phyloP scores from a whole-genome alignment of 2,888 invertebrate genomes.

The Sphinx pinastri region DNA sequence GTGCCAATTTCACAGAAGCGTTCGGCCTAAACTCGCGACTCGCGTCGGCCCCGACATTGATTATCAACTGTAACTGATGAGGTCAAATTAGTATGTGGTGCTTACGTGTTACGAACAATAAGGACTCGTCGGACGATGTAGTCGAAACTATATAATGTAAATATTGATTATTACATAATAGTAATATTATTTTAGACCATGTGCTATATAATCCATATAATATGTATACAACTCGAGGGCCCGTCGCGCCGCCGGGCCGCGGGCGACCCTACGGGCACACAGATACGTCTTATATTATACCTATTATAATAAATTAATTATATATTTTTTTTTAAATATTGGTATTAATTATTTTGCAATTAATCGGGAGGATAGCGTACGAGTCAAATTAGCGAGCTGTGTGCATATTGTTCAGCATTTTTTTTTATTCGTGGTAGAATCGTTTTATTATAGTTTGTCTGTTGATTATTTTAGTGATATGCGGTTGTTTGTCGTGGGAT shows the following conservation, averaged over 20 bases:
- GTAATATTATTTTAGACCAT: constrained; percentile 80
- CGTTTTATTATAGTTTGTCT: constrained; percentile 59
- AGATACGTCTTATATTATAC: constrained; percentile 24
- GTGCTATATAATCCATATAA: constrained; percentile 76
- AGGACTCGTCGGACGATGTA: constrained; percentile 49
- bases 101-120: constrained; percentile 46
- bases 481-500: constrained; percentile 47
- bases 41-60: constrained; percentile 21
- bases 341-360: constrained; percentile 19
- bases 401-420: constrained; percentile 39
- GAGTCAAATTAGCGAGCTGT: constrained; percentile 38
- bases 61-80: constrained; percentile 32
- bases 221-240: constrained; percentile 37
- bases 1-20: not conserved
- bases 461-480: constrained; percentile 61
- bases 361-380: constrained; percentile 32
- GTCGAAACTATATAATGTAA: constrained; percentile 65
- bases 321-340: constrained; percentile 24
- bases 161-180: constrained; percentile 81
- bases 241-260: constrained; percentile 28
- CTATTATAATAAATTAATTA: constrained; percentile 17
- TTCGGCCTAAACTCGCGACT: not conserved
- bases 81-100: constrained; percentile 40
- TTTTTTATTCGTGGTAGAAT: constrained; percentile 59
- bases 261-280: not conserved